A percentile compares a stretch with the other conserved stretches of the same genome.
Evolutionary conservation across 2,888 invertebrate genomes (phyloP).

Genomic region (Andrena fulva): DNA sequence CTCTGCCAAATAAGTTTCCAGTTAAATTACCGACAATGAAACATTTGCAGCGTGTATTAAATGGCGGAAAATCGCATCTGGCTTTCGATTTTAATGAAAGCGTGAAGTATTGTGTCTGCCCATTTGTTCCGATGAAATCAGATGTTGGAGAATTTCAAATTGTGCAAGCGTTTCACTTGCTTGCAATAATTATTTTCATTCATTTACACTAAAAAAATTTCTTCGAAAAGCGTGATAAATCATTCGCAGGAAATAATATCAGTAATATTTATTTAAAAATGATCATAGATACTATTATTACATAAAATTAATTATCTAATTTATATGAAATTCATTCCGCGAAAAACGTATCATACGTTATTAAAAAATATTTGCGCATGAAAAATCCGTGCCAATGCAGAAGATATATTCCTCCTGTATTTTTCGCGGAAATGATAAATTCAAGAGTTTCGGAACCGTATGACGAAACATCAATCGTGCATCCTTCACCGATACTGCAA

Average conservation of each 20-base stretch:
- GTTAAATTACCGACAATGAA: background rate
- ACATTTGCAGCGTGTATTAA: background rate
- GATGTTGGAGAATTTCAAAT: background rate
- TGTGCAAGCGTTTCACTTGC: background rate
- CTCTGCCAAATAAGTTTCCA: background rate
- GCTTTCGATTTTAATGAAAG: background rate
- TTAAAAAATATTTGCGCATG: too few relatives aligned
- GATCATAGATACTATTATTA: too few relatives aligned
- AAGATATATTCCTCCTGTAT: constrained; percentile 3
- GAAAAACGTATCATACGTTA: too few relatives aligned
- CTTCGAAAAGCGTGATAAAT: too few relatives aligned
- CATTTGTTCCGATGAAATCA: too few relatives aligned
- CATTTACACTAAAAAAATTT: too few relatives aligned
- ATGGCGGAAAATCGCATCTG: background rate
- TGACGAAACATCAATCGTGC: constrained; percentile 4
- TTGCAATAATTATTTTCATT: too few relatives aligned
- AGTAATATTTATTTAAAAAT: too few relatives aligned
- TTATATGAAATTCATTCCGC: too few relatives aligned
- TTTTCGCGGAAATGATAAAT: constrained; percentile 22
- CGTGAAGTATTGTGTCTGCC: background rate
- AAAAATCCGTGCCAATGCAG: too few relatives aligned
- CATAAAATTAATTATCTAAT: too few relatives aligned
- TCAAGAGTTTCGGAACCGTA: constrained; percentile 17
- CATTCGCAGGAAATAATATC: too few relatives aligned
- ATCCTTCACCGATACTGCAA: background rate